Conservation (phyloP, 2,113 vertebrate species). For the Engystomops pustulosus region DNA sequence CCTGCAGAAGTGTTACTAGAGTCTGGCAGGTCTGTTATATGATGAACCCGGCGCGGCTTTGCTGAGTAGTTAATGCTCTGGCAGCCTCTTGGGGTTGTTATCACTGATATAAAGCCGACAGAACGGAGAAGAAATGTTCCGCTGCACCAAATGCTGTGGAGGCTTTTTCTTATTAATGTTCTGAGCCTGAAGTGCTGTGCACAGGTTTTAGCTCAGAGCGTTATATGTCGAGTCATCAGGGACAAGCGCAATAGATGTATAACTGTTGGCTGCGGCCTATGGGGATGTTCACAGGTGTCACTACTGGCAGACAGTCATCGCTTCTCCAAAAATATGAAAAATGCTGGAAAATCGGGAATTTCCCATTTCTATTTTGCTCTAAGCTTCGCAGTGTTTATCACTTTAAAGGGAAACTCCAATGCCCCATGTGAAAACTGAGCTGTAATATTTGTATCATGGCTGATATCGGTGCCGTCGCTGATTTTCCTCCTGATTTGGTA, state of each 20-base stretch:
- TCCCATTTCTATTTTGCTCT: too few species aligned
- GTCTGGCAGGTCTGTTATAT: constrained; percentile 15
- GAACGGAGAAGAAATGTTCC: constrained; percentile 30
- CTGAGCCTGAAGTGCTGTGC: constrained; percentile 25
- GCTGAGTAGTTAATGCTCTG: constrained; percentile 31
- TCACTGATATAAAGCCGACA: constrained; percentile 13
- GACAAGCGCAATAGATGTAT: not conserved
- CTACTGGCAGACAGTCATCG: not conserved
- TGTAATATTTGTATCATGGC: too few species aligned
- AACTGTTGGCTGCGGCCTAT: not conserved
- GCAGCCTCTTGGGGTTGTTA: constrained; percentile 33
- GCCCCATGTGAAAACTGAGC: too few species aligned
- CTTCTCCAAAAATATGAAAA: too few species aligned
- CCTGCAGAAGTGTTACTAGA: constrained; percentile 1
- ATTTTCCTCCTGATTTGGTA: too few species aligned
- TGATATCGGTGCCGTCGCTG: not conserved
- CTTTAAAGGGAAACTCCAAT: too few species aligned
- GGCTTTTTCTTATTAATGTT: not conserved
- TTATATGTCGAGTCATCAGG: constrained; percentile 19
- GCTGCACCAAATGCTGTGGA: constrained; percentile 8
- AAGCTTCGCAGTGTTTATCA: too few species aligned
- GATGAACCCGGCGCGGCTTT: not conserved
- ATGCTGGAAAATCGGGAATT: too few species aligned
- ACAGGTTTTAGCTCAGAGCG: not conserved
- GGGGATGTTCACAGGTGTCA: not conserved